A percentile compares a stretch with the other conserved stretches of the same genome.
phyloP scores from a whole-genome alignment of 2,113 vertebrate species.

The Hydrolagus affinis region DNA sequence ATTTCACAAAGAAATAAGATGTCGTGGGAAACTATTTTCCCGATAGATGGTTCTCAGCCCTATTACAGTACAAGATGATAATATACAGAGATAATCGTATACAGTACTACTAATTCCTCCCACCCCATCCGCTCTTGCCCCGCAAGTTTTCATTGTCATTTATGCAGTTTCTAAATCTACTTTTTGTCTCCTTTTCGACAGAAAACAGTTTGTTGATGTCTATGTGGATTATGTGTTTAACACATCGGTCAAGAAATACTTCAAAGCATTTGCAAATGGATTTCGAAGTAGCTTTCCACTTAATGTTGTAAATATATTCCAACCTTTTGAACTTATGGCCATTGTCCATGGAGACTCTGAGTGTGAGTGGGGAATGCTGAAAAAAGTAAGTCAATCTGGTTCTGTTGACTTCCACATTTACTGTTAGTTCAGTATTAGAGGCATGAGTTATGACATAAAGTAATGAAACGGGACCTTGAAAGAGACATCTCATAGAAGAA shows the following conservation, averaged over 20 bases:
- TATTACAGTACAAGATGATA: too few relatives aligned
- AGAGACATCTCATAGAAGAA: too few relatives aligned
- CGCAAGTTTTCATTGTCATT: neutral
- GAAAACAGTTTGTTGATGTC: slow-evolving; percentile 53
- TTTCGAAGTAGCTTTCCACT: slow-evolving; percentile 49
- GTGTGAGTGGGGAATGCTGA: slow-evolving; percentile 47
- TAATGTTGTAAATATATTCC: slow-evolving; percentile 45
- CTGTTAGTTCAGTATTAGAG: neutral
- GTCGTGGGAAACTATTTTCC: too few relatives aligned
- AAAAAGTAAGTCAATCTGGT: slow-evolving; percentile 43
- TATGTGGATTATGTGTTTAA: slow-evolving; percentile 49
- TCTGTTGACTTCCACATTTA: neutral
- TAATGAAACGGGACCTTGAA: too few relatives aligned
- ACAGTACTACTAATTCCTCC: too few relatives aligned
- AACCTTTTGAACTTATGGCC: slow-evolving; percentile 45
- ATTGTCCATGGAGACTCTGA: slow-evolving; percentile 43
- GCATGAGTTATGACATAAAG: too few relatives aligned
- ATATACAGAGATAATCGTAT: too few relatives aligned
- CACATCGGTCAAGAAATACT: slow-evolving; percentile 44
- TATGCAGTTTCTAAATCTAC: neutral
- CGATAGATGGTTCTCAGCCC: too few relatives aligned
- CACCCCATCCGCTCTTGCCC: too few relatives aligned
- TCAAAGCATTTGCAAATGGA: slow-evolving; percentile 44
- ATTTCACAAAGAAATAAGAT: too few relatives aligned
- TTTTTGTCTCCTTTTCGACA: slow-evolving; percentile 35